A percentile compares a stretch with the other conserved stretches of the same genome.
phyloP scores from a whole-genome alignment of 1,140 invertebrate species.

The Heterodera schachtii region DNA sequence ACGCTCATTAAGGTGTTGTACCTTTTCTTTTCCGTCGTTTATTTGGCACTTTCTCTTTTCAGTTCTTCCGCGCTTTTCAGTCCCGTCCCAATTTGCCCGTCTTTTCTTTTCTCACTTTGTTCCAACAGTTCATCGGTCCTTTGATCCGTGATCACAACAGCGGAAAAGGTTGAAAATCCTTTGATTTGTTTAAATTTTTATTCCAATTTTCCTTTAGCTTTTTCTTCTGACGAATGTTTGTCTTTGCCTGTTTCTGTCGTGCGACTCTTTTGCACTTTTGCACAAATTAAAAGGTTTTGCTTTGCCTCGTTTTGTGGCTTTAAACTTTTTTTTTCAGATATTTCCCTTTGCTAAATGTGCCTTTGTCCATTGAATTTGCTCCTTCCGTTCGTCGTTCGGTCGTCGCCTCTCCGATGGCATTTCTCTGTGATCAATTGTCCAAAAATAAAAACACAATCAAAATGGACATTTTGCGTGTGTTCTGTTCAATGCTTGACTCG shows the following conservation, averaged over 20 bases:
- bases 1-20: constrained; percentile 12
- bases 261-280: constrained; percentile 14
- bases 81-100: constrained; percentile 16
- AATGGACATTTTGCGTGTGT: constrained; percentile 15
- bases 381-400: not conserved
- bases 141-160: not conserved
- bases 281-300: constrained; percentile 15
- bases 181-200: not conserved
- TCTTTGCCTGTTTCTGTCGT: constrained; percentile 19
- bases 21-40: not conserved
- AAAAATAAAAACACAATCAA: not conserved
- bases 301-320: not conserved
- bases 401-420: constrained; percentile 9
- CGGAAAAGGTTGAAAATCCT: not conserved
- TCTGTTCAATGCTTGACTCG: constrained; percentile 13
- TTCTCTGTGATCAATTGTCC: constrained; percentile 24
- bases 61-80: constrained; percentile 28
- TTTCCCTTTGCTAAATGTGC: constrained; percentile 26
- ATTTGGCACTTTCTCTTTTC: constrained; percentile 12
- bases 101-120: not conserved
- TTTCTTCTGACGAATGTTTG: not conserved
- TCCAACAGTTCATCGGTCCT: constrained; percentile 7
- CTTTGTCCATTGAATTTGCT: constrained; percentile 18
- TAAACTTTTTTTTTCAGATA: constrained; percentile 4
- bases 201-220: not conserved